Conservation (phyloP, 2,888 invertebrate species). For the Sepioteuthis lessoniana region DNA sequence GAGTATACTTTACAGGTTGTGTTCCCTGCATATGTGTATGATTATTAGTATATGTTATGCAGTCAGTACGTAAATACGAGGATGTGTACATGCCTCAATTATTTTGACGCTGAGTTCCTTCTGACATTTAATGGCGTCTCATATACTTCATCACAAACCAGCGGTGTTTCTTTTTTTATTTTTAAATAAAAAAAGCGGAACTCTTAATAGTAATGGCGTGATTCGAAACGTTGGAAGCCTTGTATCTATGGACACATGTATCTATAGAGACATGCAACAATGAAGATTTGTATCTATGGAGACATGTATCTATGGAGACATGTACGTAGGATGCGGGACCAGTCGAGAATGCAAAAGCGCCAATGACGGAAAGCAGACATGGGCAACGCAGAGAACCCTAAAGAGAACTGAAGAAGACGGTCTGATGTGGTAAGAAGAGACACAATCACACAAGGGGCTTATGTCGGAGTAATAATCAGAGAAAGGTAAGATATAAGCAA, state of each 20-base stretch:
- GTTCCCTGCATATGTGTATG: no score
- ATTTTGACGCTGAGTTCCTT: no score
- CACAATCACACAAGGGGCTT: no score
- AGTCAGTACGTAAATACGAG: no score
- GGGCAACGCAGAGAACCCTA: not conserved
- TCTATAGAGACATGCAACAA: constrained; percentile 9
- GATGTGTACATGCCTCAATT: no score
- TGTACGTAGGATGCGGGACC: not conserved
- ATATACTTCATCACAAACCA: no score
- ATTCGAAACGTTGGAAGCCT: not conserved
- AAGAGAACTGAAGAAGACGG: not conserved
- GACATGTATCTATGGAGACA: constrained; percentile 33
- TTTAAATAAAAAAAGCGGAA: not conserved
- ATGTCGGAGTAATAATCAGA: no score
- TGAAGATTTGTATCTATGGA: constrained; percentile 33
- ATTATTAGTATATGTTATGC: no score
- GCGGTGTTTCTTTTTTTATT: not conserved
- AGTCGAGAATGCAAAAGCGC: not conserved
- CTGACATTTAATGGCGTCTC: no score
- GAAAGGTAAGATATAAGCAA: no score
- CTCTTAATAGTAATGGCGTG: not conserved
- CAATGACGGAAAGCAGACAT: not conserved
- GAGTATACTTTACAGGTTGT: no score
- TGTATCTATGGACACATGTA: constrained; percentile 33
- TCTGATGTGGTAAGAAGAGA: not conserved